Evolutionary conservation across 2,113 vertebrate genomes (phyloP), one percentile per base, ranked within the genome.

Genomic region (Miniopterus natalensis): DNA sequence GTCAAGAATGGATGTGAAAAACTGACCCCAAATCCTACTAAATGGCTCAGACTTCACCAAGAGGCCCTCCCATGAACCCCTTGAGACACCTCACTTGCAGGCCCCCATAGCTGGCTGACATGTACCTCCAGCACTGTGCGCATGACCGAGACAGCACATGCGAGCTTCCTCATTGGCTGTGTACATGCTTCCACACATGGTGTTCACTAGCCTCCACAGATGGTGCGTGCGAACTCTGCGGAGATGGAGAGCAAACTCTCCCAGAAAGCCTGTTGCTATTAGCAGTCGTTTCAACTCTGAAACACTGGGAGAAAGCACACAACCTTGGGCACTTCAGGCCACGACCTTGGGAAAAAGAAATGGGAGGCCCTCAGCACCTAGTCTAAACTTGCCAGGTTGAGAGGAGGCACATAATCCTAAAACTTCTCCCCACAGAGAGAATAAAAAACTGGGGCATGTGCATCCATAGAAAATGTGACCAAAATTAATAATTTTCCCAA

Each of bases 401-500:
- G 47, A 53, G 42, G 70, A 86, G 42, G 25, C 63, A 61, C 12
- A 51, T 13, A 70, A 66, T 63, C 55, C 31, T 20, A 49, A 71
- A 31, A 6, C 14, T 83, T 61, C 55, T 63, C 61, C 27, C 36
- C 23, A 57, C 8, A 65, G n/a, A 57, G 15, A 71, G 6, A 79
- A 61, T 4, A 80, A 81, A 55, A 81, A n/a, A 74, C 14, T 65
- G 47, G 68, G 8, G 12, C 55, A 83, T 40, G 36, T 4, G 1
- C 27, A 23, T 55, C 55, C 40, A 74, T 47, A 63, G 49, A 57
- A 88, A 94, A 57, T 77, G 53, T 68, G 75, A 88, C 25, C 25
- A 68, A 78, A 89, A 91, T 31, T 53, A 95, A 96, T 55, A 29
- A 88, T 89, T 93, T 57, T 90, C 14, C 83, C 94, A 93, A 84